Percentiles rank a stretch among this genome's conserved stretches.
Conservation (phyloP, 1,140 invertebrate species). For the Globodera rostochiensis region DNA sequence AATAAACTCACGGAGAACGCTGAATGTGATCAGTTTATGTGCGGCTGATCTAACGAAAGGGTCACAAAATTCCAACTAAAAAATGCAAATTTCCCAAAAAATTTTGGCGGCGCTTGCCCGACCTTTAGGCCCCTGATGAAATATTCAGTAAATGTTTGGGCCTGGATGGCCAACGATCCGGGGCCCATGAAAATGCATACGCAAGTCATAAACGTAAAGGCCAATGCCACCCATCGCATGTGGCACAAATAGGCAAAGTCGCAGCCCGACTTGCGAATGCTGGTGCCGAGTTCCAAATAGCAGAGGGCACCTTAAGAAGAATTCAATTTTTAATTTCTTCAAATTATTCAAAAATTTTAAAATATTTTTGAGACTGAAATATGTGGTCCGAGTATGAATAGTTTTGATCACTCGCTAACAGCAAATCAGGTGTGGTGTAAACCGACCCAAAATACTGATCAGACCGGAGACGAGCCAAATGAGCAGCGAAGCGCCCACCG, state of each 20-base stretch:
- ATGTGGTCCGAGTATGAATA: too few species aligned
- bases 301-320: conserved; percentile 23
- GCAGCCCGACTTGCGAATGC: conserved; percentile 48
- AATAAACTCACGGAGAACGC: background rate
- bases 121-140: conserved; percentile 38
- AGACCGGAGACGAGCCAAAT: conserved; percentile 47
- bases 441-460: conserved; percentile 47
- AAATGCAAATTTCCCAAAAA: background rate
- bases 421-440: background rate
- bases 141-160: conserved; percentile 54
- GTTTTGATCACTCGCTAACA: too few species aligned
- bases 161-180: conserved; percentile 52
- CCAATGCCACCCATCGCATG: conserved; percentile 50
- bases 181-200: conserved; percentile 45
- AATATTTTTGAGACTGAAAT: background rate
- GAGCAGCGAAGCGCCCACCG: conserved; percentile 44
- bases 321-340: too few species aligned
- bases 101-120: background rate
- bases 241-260: conserved; percentile 57
- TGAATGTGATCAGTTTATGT: background rate
- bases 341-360: background rate
- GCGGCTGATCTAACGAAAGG: background rate
- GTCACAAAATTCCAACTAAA: background rate
- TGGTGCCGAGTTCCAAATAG: conserved; percentile 51
- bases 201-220: conserved; percentile 51